Evolutionary conservation across 2,113 vertebrate genomes (phyloP).

Genomic region (Muntiacus muntjak): DNA sequence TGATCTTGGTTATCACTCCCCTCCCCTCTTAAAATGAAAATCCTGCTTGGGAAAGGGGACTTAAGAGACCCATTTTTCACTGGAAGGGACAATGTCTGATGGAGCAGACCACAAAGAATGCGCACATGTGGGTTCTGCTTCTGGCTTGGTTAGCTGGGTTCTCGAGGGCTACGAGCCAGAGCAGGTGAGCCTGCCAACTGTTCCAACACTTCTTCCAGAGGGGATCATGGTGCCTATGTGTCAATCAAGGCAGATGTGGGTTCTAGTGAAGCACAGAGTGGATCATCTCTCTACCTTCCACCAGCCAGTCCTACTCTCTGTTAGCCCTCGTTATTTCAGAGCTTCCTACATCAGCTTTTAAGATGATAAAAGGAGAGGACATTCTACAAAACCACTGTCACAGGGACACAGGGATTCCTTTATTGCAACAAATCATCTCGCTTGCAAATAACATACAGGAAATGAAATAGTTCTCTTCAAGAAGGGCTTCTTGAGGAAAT

Average conservation of each 20-base stretch:
- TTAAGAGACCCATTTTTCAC: background rate
- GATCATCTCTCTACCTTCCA: background rate
- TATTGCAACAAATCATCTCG: background rate
- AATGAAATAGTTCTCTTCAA: background rate
- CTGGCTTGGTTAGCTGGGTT: background rate
- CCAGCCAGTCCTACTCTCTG: background rate
- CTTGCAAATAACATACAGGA: background rate
- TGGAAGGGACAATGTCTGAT: background rate
- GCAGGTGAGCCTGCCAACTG: no score
- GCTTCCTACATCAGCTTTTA: background rate
- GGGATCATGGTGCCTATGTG: accelerated
- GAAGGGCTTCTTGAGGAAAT: background rate
- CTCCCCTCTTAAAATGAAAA: background rate
- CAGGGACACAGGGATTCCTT: background rate
- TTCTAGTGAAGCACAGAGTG: background rate
- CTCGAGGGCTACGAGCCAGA: background rate
- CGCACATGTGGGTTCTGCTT: background rate
- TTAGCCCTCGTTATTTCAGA: background rate
- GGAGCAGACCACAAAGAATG: background rate
- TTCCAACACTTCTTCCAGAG: background rate
- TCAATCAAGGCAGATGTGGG: background rate
- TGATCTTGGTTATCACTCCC: background rate
- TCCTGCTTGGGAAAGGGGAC: background rate
- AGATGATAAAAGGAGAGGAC: background rate
- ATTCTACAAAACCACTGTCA: background rate